Evolutionary conservation across 30 jellyfish, hydroid and myxozoan genomes (phyloP).

Genomic region (Aurelia coerulea): DNA sequence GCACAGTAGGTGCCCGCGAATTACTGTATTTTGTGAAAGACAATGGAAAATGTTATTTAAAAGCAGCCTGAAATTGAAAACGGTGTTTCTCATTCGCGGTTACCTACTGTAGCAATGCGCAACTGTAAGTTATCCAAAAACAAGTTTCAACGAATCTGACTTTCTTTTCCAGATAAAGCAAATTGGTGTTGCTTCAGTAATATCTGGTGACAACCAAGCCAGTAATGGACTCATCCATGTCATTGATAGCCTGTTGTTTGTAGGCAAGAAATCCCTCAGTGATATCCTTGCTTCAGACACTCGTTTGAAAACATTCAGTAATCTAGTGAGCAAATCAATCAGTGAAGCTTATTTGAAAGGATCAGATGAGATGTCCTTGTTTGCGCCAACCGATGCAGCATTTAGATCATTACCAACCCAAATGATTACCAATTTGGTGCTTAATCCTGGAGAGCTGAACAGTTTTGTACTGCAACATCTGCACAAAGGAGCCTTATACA

Average conservation of each 20-base stretch:
- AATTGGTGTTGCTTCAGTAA: constrained; percentile 35
- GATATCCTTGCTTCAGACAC: constrained; percentile 41
- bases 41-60: too few species aligned
- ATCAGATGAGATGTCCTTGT: constrained; percentile 47
- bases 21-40: too few species aligned
- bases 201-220: constrained; percentile 54
- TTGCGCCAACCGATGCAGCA: constrained; percentile 78
- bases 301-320: constrained; percentile 32
- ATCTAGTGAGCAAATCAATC: constrained; percentile 29
- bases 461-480: constrained; percentile 41
- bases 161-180: constrained; percentile 50
- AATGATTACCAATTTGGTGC: constrained; percentile 26
- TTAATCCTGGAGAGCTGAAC: constrained; percentile 16
- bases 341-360: constrained; percentile 31
- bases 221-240: constrained; percentile 63
- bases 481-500: constrained; percentile 50
- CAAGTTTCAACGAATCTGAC: too few species aligned
- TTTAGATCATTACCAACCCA: constrained; percentile 30
- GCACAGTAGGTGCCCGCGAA: too few species aligned
- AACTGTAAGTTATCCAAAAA: too few species aligned
- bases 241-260: constrained; percentile 26
- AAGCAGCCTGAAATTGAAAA: too few species aligned
- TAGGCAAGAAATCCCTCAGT: constrained; percentile 30
- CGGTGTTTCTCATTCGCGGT: too few species aligned
- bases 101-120: too few species aligned